A percentile compares a stretch with the other conserved stretches of the same genome.
Conservation (phyloP, 2,888 invertebrate genomes). For the Zaprionus obscuricornis region DNA sequence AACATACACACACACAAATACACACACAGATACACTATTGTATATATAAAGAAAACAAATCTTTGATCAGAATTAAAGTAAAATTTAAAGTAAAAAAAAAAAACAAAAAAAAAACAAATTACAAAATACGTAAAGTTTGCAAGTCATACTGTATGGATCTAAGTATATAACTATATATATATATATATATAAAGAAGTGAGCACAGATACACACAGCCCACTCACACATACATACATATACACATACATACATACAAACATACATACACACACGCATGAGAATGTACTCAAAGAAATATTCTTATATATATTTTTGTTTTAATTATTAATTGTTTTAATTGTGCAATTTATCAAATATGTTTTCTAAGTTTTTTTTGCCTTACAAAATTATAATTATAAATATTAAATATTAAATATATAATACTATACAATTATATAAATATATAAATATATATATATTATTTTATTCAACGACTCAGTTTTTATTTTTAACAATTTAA, state of each 20-base stretch:
- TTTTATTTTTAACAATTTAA: too few species aligned
- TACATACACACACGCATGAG: constrained; percentile 17
- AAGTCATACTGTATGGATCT: constrained; percentile 61
- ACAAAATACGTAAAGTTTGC: constrained; percentile 58
- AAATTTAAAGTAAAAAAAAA: constrained; percentile 32
- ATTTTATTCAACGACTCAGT: constrained; percentile 54
- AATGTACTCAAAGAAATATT: constrained; percentile 48
- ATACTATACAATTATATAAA: constrained; percentile 27
- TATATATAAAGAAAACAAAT: too few species aligned
- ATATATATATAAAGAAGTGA: constrained; percentile 2
- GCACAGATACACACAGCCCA: constrained; percentile 12
- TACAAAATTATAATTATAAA: too few species aligned
- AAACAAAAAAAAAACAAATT: constrained; percentile 30
- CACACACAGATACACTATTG: constrained; percentile 24
- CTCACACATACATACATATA: constrained; percentile 18
- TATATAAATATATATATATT: too few species aligned
- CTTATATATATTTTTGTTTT: constrained; percentile 25
- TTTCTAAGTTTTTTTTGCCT: too few species aligned
- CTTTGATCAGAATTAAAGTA: constrained; percentile 35
- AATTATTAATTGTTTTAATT: constrained; percentile 19
- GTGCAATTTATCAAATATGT: not conserved
- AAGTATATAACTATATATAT: constrained; percentile 12
- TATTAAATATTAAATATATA: too few species aligned
- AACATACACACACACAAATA: constrained; percentile 8
- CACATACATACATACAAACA: constrained; percentile 14